These are phyloP conservation scores for Yponomeuta sedellus DNA, from an alignment of 2,888 invertebrate genomes.

Conservation along the genomic window DNA sequence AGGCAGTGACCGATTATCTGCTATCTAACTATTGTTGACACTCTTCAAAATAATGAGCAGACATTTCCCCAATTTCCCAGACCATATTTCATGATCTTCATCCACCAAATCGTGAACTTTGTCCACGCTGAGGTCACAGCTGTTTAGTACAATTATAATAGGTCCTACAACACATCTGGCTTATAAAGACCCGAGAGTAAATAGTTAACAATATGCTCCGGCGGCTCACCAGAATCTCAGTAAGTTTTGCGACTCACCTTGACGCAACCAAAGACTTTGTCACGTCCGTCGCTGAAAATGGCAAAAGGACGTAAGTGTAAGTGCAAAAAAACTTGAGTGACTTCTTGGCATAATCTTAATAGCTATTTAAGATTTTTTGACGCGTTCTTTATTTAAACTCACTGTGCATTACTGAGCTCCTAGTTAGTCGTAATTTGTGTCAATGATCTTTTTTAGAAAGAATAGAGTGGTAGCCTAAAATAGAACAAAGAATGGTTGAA, in stretches of 20 bases:
- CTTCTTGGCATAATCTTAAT: not conserved
- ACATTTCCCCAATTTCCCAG: not conserved
- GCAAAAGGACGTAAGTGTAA: slow-evolving; percentile 31
- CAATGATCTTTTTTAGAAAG: too few species aligned
- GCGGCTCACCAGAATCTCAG: not conserved
- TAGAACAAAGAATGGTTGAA: too few species aligned
- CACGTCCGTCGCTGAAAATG: not conserved
- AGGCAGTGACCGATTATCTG: too few species aligned
- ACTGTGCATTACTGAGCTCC: too few species aligned
- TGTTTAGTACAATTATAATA: slow-evolving; percentile 71
- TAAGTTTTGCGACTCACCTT: slow-evolving; percentile 56
- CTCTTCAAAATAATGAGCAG: not conserved
- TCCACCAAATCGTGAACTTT: slow-evolving; percentile 51
- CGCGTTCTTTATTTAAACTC: not conserved
- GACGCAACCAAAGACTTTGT: slow-evolving; percentile 60
- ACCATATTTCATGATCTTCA: slow-evolving; percentile 5
- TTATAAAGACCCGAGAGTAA: not conserved
- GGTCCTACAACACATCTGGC: slow-evolving; percentile 19
- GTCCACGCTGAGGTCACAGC: slow-evolving; percentile 69
- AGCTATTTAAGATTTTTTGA: not conserved
- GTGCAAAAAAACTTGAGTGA: not conserved
- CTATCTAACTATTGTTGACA: not conserved
- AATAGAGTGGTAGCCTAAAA: too few species aligned
- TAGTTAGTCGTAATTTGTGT: too few species aligned
- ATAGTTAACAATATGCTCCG: not conserved